Evolutionary conservation across 2,797 vertebrate genomes (phyloP).

Genomic region (Periophthalmus magnuspinnatus): DNA sequence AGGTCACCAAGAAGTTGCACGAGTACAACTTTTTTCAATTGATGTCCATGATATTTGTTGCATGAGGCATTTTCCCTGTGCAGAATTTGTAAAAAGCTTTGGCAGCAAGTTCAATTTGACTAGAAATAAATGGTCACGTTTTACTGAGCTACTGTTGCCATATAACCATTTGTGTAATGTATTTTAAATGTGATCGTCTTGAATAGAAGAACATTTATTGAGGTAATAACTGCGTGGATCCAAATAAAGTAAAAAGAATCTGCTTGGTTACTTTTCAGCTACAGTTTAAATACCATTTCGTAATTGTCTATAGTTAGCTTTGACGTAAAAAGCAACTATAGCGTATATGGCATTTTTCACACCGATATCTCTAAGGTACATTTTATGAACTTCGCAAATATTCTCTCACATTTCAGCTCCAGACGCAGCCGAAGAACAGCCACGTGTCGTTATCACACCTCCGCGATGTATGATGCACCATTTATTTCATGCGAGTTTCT

Average conservation of each 20-base stretch:
- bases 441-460: constrained; percentile 5
- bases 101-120: no score
- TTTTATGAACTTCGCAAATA: not conserved
- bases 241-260: no score
- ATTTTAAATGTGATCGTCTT: no score
- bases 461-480: not conserved
- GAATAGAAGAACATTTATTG: no score
- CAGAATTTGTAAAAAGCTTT: no score
- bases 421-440: not conserved
- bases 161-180: no score
- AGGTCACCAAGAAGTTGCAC: constrained; percentile 12
- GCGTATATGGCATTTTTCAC: not conserved
- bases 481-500: constrained; percentile 15
- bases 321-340: not conserved
- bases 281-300: not conserved
- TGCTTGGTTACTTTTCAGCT: not conserved
- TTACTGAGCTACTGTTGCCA: no score
- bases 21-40: not conserved
- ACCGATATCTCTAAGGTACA: no score
- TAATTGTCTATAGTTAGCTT: not conserved
- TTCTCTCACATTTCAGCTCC: not conserved
- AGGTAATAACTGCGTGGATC: no score
- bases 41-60: not conserved
- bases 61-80: no score
- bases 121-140: no score